Evolutionary conservation across 37 sponge, comb jelly and placozoan genomes (phyloP).

Genomic region (Agelas oroides): DNA sequence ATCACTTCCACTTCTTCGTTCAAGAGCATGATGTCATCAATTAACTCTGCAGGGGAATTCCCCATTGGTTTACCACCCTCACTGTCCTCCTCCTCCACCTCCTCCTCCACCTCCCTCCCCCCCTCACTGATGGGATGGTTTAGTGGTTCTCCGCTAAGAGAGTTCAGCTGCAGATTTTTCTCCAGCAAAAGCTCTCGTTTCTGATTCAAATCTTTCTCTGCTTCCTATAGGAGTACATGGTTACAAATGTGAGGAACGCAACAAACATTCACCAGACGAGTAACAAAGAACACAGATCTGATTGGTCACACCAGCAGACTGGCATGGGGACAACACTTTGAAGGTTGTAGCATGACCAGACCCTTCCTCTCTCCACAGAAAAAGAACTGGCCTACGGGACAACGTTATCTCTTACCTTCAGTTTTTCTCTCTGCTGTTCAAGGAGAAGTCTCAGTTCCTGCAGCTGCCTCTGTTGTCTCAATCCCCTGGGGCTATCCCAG

Average conservation of each 20-base stretch:
- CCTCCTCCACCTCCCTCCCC: constrained; percentile 10
- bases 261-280: too few species aligned
- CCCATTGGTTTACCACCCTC: not conserved
- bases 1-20: constrained; percentile 67
- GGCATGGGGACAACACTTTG: too few species aligned
- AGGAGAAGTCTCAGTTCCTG: constrained; percentile 32
- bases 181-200: constrained; percentile 53
- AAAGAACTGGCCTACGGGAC: too few species aligned
- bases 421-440: constrained; percentile 16
- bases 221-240: constrained; percentile 32
- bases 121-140: not conserved
- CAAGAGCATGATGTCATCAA: constrained; percentile 77
- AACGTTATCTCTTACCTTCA: too few species aligned
- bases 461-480: constrained; percentile 56
- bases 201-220: constrained; percentile 37
- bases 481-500: constrained; percentile 80
- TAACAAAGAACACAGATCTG: too few species aligned
- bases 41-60: constrained; percentile 18
- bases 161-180: constrained; percentile 40
- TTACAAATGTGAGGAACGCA: not conserved
- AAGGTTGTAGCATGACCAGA: too few species aligned
- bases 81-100: not conserved
- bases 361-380: too few species aligned
- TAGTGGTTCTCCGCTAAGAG: not conserved
- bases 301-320: too few species aligned